Evolutionary conservation across 2,113 vertebrate genomes (phyloP).

Genomic region (Nycticryphes semicollaris): DNA sequence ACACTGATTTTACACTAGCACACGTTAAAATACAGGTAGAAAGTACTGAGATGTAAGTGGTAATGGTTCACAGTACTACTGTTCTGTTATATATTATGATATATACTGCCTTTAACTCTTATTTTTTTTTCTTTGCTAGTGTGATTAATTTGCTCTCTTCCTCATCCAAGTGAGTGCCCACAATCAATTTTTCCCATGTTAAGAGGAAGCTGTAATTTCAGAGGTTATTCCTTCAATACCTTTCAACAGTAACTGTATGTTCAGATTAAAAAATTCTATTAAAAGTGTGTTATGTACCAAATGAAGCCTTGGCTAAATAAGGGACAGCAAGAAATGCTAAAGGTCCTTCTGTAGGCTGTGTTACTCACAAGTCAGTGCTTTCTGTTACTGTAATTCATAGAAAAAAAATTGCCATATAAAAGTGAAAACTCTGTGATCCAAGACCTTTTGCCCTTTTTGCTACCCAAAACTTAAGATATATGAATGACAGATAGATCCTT

Average conservation of each 20-base stretch:
- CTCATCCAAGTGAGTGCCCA: background rate
- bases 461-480: background rate
- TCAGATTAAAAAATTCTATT: background rate
- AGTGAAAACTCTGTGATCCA: background rate
- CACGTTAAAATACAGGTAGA: fast-evolving
- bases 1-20: background rate
- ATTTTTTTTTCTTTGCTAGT: fast-evolving
- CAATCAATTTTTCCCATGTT: too few relatives aligned
- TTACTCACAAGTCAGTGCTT: background rate
- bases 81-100: background rate
- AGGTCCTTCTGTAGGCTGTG: background rate
- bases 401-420: background rate
- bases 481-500: background rate
- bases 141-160: too few relatives aligned
- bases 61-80: fast-evolving
- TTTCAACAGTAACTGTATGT: background rate
- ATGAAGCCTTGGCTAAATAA: background rate
- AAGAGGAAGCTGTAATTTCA: background rate
- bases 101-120: background rate
- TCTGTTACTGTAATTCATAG: background rate
- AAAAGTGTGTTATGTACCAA: background rate
- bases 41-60: background rate
- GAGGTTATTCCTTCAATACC: background rate
- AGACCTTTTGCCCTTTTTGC: background rate
- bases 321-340: background rate